Conservation (phyloP, 2,797 vertebrate species). For the Sebastes iracundus region DNA sequence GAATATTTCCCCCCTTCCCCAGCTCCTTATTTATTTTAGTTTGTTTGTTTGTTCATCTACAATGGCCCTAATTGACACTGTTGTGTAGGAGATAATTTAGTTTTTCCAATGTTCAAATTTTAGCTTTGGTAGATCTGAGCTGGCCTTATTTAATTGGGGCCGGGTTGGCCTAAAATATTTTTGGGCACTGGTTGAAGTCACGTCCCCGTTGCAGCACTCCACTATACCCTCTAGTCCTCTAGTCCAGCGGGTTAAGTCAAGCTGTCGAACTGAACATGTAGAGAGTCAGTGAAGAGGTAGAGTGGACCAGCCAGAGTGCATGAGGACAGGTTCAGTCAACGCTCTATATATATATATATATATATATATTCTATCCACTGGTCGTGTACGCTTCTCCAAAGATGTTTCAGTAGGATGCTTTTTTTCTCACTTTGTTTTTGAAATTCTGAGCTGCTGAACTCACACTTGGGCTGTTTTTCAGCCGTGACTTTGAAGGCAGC, state of each 20-base stretch:
- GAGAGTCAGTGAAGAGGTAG: slow-evolving; percentile 12
- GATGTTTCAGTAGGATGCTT: slow-evolving; percentile 50
- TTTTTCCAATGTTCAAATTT: background rate
- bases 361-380: slow-evolving; percentile 29
- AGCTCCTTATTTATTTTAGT: no score
- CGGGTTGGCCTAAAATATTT: no score
- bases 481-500: slow-evolving; percentile 78
- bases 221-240: background rate
- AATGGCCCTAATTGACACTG: background rate
- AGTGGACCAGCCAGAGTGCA: slow-evolving; percentile 1
- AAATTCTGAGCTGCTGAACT: slow-evolving; percentile 76
- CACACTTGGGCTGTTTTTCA: slow-evolving; percentile 74
- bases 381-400: slow-evolving; percentile 43
- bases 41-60: no score
- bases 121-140: background rate
- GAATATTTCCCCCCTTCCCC: no score
- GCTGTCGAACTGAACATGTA: slow-evolving; percentile 12
- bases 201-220: background rate
- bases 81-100: background rate
- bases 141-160: no score
- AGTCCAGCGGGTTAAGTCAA: slow-evolving; percentile 2
- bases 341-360: slow-evolving; percentile 11
- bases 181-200: background rate
- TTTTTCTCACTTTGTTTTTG: slow-evolving; percentile 69
- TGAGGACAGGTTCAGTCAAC: slow-evolving; percentile 35